Conservation (phyloP, 2,113 vertebrate genomes). For the Oryzias melastigma region DNA sequence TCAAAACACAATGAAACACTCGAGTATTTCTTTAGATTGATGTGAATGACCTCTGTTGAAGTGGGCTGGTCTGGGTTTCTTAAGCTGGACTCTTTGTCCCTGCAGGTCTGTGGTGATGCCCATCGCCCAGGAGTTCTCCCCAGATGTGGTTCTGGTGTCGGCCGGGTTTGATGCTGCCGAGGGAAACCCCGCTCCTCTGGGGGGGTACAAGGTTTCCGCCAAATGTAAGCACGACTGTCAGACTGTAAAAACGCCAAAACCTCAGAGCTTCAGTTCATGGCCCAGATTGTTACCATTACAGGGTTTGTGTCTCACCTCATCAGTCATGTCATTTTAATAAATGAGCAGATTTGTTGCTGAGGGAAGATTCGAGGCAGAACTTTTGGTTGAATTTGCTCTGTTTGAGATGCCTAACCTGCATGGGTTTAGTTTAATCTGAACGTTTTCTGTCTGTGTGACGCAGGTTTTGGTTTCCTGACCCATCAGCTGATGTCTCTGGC, state of each 20-base stretch:
- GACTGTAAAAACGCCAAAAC: background rate
- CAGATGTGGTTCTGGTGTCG: slow-evolving; percentile 90
- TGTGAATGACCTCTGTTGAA: too few relatives aligned
- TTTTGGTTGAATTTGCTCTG: too few relatives aligned
- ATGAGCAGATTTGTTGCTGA: slow-evolving; percentile 23
- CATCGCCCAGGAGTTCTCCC: slow-evolving; percentile 90
- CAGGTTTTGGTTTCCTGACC: slow-evolving; percentile 94
- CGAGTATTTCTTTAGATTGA: background rate
- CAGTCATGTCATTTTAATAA: slow-evolving; percentile 39
- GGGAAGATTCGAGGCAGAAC: slow-evolving; percentile 18
- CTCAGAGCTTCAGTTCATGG: background rate
- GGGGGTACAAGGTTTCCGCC: slow-evolving; percentile 93
- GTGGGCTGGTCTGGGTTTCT: too few relatives aligned
- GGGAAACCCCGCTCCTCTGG: slow-evolving; percentile 88
- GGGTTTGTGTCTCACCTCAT: slow-evolving; percentile 9
- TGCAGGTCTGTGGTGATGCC: slow-evolving; percentile 93
- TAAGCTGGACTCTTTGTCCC: slow-evolving; percentile 3
- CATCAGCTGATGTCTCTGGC: slow-evolving; percentile 91
- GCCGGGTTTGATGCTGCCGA: slow-evolving; percentile 94
- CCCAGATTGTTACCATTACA: slow-evolving; percentile 23
- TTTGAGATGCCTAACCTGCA: background rate
- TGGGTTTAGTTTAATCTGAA: background rate
- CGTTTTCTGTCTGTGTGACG: slow-evolving; percentile 7
- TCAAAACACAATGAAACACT: background rate
- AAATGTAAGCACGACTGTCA: slow-evolving; percentile 83